Percentiles rank a stretch among this genome's conserved stretches.
These are phyloP conservation scores for Cyrtorhinus lividipennis DNA, from an alignment of 1,140 invertebrate species.

Conservation along the genomic window DNA sequence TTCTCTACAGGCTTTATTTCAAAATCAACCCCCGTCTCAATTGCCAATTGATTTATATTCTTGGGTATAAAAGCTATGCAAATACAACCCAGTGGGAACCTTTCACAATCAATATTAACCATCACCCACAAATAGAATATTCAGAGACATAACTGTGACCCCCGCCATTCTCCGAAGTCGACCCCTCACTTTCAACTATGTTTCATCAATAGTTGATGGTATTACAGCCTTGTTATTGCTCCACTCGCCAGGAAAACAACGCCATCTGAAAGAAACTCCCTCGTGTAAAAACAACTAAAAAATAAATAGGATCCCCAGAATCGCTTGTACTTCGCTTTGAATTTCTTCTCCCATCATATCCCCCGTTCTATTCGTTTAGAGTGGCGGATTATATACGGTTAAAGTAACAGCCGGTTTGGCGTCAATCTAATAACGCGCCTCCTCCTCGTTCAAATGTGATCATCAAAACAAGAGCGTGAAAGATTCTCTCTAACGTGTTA, in stretches of 20 bases:
- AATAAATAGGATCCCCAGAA: neutral
- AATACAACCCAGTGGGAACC: neutral
- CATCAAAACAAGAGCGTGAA: too few species aligned
- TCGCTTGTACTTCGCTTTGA: neutral
- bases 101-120: constrained; percentile 2
- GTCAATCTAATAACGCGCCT: too few species aligned
- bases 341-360: neutral
- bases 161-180: neutral
- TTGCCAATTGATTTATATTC: constrained; percentile 8
- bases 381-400: neutral
- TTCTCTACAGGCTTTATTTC: neutral
- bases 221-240: neutral
- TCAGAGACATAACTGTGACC: neutral
- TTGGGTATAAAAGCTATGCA: constrained; percentile 5
- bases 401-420: too few species aligned
- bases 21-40: constrained; percentile 6
- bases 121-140: constrained; percentile 7
- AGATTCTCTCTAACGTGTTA: too few species aligned
- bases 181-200: neutral
- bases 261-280: neutral
- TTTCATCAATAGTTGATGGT: neutral
- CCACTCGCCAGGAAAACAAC: neutral
- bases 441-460: too few species aligned
- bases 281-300: neutral
- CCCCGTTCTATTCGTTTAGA: neutral